Conservation (phyloP, 2,888 invertebrate species). For the Copidosoma aretas region DNA sequence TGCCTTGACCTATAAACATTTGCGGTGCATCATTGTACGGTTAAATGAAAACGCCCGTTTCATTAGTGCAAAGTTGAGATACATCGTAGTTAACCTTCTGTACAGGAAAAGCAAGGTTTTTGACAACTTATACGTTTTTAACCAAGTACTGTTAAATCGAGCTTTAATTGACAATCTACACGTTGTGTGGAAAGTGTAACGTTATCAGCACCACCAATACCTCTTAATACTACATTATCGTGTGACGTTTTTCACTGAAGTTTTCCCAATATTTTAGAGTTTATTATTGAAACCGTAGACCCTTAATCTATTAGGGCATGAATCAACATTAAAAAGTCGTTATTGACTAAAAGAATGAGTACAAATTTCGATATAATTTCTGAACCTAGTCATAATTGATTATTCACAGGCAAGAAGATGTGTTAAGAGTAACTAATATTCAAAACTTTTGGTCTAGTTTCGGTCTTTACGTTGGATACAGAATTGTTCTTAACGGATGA, state of each 20-base stretch:
- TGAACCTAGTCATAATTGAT: no score
- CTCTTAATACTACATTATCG: background rate
- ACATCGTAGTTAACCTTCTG: slow-evolving; percentile 3
- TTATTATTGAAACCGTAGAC: slow-evolving; percentile 10
- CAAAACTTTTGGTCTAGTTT: background rate
- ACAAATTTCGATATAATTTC: background rate
- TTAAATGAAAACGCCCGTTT: slow-evolving; percentile 8
- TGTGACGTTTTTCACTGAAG: background rate
- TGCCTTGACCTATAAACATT: slow-evolving; percentile 24
- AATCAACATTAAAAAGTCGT: background rate
- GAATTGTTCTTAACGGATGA: background rate
- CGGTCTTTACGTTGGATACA: background rate
- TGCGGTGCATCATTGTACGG: slow-evolving; percentile 16
- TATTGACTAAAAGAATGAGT: background rate
- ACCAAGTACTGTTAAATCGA: background rate
- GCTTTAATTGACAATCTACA: background rate
- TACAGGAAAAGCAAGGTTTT: background rate
- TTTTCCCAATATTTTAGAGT: background rate
- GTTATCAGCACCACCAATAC: background rate
- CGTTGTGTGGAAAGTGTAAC: background rate
- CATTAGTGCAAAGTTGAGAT: background rate
- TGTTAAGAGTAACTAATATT: background rate
- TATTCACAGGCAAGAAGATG: background rate
- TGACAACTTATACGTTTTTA: slow-evolving; percentile 10
- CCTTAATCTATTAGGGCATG: slow-evolving; percentile 19